A percentile compares a stretch with the other conserved stretches of the same genome.
phyloP scores from a whole-genome alignment of 2,113 vertebrate genomes.

The Typhlomys cinereus region DNA sequence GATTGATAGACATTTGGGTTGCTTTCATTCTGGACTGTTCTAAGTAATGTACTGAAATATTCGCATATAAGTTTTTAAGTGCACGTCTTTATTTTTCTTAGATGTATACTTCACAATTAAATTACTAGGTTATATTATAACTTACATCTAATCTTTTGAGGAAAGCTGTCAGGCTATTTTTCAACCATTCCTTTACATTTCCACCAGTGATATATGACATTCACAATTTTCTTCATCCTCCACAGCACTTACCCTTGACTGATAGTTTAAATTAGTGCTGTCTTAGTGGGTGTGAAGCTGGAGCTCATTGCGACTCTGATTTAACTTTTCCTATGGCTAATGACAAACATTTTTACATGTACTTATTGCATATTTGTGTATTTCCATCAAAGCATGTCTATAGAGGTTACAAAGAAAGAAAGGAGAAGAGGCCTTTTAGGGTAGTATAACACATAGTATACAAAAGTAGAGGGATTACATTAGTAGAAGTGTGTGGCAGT shows the following conservation, averaged over 20 bases:
- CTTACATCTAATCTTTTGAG: background rate
- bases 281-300: background rate
- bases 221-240: conserved; percentile 5
- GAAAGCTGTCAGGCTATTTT: background rate
- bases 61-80: background rate
- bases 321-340: background rate
- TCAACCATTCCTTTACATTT: background rate
- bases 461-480: too few relatives aligned
- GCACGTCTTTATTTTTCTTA: background rate
- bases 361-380: background rate
- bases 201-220: background rate
- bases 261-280: background rate
- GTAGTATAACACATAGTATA: too few relatives aligned
- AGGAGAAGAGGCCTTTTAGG: too few relatives aligned
- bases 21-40: background rate
- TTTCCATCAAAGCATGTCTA: background rate
- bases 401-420: too few relatives aligned
- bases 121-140: background rate
- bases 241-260: background rate
- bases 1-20: background rate
- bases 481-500: too few relatives aligned
- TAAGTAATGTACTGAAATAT: background rate
- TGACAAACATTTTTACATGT: background rate
- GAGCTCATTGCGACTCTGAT: background rate
- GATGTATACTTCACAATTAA: background rate